Conservation (phyloP, 1,140 invertebrate species). For the Atta cephalotes region DNA sequence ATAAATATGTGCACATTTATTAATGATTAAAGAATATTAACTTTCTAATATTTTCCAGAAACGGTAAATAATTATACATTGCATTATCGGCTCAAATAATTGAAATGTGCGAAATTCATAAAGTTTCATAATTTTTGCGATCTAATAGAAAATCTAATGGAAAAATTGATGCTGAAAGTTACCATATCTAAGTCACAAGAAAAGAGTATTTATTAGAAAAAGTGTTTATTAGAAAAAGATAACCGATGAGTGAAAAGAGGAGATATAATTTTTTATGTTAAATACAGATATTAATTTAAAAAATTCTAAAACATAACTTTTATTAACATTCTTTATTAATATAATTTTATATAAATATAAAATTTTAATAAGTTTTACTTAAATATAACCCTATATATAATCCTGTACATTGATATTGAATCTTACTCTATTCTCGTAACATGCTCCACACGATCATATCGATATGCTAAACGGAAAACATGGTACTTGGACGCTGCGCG, state of each 20-base stretch:
- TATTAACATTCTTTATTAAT: no score
- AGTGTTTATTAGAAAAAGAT: no score
- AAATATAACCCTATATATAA: no score
- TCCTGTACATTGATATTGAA: neutral
- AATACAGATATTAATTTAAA: no score
- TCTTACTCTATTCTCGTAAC: neutral
- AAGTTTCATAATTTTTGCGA: neutral
- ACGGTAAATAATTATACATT: neutral
- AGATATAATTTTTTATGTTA: no score
- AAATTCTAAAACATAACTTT: no score
- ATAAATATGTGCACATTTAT: neutral
- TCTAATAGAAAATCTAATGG: neutral
- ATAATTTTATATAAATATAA: no score
- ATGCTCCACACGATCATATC: neutral
- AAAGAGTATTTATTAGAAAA: no score
- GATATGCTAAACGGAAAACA: neutral
- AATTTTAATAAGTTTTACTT: no score
- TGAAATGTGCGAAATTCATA: neutral
- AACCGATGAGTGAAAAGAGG: no score
- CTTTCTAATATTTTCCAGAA: neutral
- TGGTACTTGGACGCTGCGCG: conserved; percentile 1
- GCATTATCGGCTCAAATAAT: neutral
- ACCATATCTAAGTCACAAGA: no score
- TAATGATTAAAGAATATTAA: conserved; percentile 1
- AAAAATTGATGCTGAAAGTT: neutral